phyloP scores from a whole-genome alignment of 2,888 invertebrate genomes.

The Drosophila sordidula region DNA sequence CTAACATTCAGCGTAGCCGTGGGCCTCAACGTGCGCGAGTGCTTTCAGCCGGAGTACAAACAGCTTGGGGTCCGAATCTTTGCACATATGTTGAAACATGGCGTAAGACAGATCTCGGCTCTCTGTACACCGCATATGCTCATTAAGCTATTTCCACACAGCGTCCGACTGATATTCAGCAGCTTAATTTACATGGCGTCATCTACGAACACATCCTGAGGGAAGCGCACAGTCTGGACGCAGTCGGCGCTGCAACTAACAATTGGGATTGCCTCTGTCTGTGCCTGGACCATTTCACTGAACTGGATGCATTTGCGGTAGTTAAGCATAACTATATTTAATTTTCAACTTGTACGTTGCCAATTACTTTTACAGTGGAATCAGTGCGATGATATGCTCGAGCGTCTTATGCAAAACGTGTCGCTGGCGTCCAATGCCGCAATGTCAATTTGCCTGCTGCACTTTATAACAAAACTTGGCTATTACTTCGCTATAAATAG shows the following conservation, averaged over 20 bases:
- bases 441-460: conserved; percentile 69
- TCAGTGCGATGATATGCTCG: conserved; percentile 82
- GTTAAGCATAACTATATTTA: background rate
- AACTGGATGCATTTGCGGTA: conserved; percentile 73
- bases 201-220: conserved; percentile 80
- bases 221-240: conserved; percentile 72
- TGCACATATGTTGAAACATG: conserved; percentile 64
- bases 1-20: conserved; percentile 81
- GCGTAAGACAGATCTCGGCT: conserved; percentile 59
- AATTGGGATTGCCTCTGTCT: conserved; percentile 81
- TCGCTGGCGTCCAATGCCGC: conserved; percentile 67
- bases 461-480: conserved; percentile 70
- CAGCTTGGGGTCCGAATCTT: conserved; percentile 78
- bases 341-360: background rate
- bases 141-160: conserved; percentile 26
- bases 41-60: conserved; percentile 77
- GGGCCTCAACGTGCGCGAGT: conserved; percentile 79
- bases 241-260: conserved; percentile 53
- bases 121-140: background rate
- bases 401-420: conserved; percentile 76
- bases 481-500: conserved; percentile 75
- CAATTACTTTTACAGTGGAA: conserved; percentile 76
- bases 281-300: conserved; percentile 78
- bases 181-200: conserved; percentile 81
- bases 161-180: conserved; percentile 66